phyloP scores from a whole-genome alignment of 2,888 invertebrate genomes.

The Eupelmus urozonus region DNA sequence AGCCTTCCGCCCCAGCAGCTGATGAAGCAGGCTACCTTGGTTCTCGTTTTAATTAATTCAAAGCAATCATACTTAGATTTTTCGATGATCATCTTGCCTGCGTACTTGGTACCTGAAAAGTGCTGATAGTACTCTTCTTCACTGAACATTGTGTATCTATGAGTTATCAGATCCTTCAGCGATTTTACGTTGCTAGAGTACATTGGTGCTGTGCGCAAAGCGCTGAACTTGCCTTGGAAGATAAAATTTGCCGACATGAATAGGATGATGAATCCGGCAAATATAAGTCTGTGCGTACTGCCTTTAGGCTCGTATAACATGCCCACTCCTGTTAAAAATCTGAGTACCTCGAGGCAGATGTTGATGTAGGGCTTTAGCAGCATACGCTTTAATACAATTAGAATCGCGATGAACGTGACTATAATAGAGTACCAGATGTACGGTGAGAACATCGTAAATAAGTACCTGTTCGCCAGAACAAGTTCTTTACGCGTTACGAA shows the following conservation, averaged over 20 bases:
- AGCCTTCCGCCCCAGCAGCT: neutral
- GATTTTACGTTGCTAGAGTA: neutral
- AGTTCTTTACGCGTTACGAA: neutral
- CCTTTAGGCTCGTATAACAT: too few species aligned
- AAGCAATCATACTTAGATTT: neutral
- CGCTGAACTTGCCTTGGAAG: slow-evolving; percentile 22
- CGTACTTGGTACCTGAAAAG: neutral
- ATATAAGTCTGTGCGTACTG: neutral
- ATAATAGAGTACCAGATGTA: too few species aligned
- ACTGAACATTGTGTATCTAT: neutral
- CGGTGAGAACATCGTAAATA: too few species aligned
- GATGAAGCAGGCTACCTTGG: neutral
- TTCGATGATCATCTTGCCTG: neutral
- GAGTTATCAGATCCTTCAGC: too few species aligned
- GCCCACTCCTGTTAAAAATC: too few species aligned
- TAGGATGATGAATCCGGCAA: neutral
- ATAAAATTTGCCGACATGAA: slow-evolving; percentile 23
- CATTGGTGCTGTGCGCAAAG: slow-evolving; percentile 2
- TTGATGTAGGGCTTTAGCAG: too few species aligned
- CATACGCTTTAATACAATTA: too few species aligned
- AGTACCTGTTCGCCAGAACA: too few species aligned
- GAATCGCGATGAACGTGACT: too few species aligned
- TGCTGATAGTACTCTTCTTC: slow-evolving; percentile 20
- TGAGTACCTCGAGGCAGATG: too few species aligned
- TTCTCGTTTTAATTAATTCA: too few species aligned